These are phyloP conservation scores for Periparus ater DNA, from an alignment of 2,797 vertebrate genomes.

Conservation along the genomic window DNA sequence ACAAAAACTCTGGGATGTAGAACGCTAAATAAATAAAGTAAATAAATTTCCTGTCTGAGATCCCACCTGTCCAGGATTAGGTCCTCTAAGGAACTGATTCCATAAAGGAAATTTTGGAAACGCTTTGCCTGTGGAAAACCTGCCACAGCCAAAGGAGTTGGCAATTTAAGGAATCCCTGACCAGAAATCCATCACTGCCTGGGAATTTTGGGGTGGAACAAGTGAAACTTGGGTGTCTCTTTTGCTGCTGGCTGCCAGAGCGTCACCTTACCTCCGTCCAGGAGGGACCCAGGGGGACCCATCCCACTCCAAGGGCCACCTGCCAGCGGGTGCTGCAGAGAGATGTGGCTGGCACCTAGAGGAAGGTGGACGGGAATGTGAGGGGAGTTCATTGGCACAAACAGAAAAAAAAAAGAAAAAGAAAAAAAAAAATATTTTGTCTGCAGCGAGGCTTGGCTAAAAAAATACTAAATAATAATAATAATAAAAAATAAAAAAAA, in stretches of 20 bases:
- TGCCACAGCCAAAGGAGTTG: neutral
- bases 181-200: neutral
- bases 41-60: neutral
- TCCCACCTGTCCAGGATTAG: neutral
- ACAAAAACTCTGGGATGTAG: neutral
- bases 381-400: conserved; percentile 49
- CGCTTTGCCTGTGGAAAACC: neutral
- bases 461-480: neutral
- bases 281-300: conserved; percentile 74
- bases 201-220: neutral
- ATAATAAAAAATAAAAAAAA: neutral
- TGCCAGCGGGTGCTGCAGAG: conserved; percentile 67
- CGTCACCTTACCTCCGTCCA: conserved; percentile 76
- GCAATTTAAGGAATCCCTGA: neutral
- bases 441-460: neutral
- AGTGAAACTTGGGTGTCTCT: neutral
- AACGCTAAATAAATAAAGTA: neutral
- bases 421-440: neutral
- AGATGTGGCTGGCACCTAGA: conserved; percentile 74
- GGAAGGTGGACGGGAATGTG: conserved; percentile 70
- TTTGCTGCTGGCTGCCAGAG: conserved; percentile 43
- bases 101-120: neutral
- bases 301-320: conserved; percentile 70
- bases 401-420: neutral
- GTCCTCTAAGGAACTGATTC: neutral